A percentile compares a stretch with the other conserved stretches of the same genome.
These are phyloP conservation scores for Argopecten irradians DNA, from an alignment of 1,140 invertebrate species.

Conservation along the genomic window DNA sequence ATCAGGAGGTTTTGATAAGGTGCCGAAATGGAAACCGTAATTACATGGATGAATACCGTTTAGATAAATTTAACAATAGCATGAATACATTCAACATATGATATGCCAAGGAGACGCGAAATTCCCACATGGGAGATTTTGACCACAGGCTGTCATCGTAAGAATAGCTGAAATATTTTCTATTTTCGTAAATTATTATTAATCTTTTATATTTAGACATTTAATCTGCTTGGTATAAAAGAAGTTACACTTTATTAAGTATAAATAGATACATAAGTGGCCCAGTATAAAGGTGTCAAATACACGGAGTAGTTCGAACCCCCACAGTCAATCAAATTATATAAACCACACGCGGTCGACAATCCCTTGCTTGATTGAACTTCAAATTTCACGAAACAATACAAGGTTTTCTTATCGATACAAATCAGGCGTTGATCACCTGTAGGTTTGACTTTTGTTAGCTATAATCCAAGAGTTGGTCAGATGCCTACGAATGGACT, in stretches of 20 bases:
- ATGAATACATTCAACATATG: not conserved
- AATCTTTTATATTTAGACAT: not conserved
- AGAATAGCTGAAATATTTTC: not conserved
- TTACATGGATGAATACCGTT: not conserved
- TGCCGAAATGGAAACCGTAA: not conserved
- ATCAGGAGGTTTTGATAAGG: not conserved
- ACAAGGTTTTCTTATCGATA: not conserved
- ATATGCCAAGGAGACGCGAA: not conserved
- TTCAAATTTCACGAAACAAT: slow-evolving; percentile 11
- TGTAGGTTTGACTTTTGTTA: not conserved
- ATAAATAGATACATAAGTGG: not conserved
- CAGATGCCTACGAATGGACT: no score
- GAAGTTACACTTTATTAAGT: not conserved
- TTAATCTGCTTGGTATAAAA: not conserved
- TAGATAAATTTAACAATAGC: not conserved
- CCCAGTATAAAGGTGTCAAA: not conserved
- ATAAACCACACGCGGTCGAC: not conserved
- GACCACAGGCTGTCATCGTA: not conserved
- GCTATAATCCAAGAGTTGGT: no score
- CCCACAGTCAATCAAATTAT: not conserved
- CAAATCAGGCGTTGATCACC: not conserved
- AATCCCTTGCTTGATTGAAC: not conserved
- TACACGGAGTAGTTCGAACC: not conserved
- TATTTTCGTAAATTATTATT: not conserved
- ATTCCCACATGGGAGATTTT: not conserved